Base-by-base conservation (phyloP, 2,113 vertebrate species). In the Nansenia antarctica region DNA sequence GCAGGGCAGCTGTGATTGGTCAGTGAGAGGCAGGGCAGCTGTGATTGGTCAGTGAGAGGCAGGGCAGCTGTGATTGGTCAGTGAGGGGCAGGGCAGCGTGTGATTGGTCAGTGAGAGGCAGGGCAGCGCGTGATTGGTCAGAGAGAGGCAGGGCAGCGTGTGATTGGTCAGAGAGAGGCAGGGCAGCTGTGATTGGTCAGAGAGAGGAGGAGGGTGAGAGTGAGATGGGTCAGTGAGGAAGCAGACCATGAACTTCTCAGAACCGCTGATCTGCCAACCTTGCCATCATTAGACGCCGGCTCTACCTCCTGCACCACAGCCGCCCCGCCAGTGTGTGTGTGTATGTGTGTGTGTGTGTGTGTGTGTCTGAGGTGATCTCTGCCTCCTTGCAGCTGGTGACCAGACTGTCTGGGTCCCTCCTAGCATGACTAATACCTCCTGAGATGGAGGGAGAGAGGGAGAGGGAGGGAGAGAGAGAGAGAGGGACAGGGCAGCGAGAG, bases 1-100 rank as follows among this genome's bases (percentile, higher is more conserved):
- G 61, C 69, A 76, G 82, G 72, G 20, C 69, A 70, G 49, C 65
- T 68, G 39, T 9, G 65, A 79, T 78, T 78, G 78, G 79, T 45
- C 42, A 3, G 37, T 6, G 15, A 20, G 9, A 49, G 42, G 42
- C 3, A 1, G 11, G 42, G 7, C 11, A 14, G 37, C 11, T 2
- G 39, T 20, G 45, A 7, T 8, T 47, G 45, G 45, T 49, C 45
- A 20, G 45, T n/a, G 18, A n/a, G n/a, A n/a, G n/a, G n/a, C n/a
- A n/a, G n/a, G n/a, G n/a, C n/a, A n/a, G n/a, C n/a, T n/a, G n/a
- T n/a, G n/a, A n/a, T n/a, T n/a, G n/a, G n/a, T n/a, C n/a, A n/a
- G n/a, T n/a, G n/a, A n/a, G n/a, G n/a, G n/a, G n/a, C n/a, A n/a
- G n/a, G n/a, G n/a, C n/a, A n/a, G n/a, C n/a, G n/a, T n/a, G n/a